These are phyloP conservation scores for Aphis gossypii DNA, from an alignment of 1,140 invertebrate genomes.

Conservation along the genomic window DNA sequence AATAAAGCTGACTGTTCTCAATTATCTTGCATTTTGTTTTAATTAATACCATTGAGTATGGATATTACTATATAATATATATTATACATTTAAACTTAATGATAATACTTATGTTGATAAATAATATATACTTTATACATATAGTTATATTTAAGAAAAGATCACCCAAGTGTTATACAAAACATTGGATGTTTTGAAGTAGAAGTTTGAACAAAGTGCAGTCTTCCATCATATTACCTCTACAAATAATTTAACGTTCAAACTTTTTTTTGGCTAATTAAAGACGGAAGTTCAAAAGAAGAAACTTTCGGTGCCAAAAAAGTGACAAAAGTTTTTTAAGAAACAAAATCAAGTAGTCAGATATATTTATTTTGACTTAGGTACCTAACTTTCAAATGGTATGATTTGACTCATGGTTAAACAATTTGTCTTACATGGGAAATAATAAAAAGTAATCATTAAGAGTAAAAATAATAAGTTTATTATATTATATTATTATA, in stretches of 20 bases:
- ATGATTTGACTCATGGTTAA: background rate
- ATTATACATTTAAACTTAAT: background rate
- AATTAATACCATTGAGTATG: background rate
- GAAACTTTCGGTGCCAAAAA: background rate
- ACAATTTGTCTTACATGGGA: background rate
- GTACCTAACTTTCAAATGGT: background rate
- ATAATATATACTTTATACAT: background rate
- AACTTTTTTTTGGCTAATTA: constrained; percentile 46
- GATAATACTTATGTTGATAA: background rate
- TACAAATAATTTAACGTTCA: constrained; percentile 1
- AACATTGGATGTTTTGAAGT: background rate
- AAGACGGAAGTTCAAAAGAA: constrained; percentile 26
- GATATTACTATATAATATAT: background rate
- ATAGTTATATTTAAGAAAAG: background rate
- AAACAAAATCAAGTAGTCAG: background rate
- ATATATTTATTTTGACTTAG: constrained; percentile 15
- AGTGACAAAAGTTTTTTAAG: background rate
- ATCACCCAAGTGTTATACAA: background rate
- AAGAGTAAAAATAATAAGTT: background rate
- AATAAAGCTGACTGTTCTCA: background rate
- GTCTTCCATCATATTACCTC: constrained; percentile 24
- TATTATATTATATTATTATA: background rate
- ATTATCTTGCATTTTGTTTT: background rate
- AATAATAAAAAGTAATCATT: background rate
- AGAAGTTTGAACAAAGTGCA: constrained; percentile 9